phyloP scores from a whole-genome alignment of 30 jellyfish, hydroid and myxozoan genomes.

The Cassiopea andromeda region DNA sequence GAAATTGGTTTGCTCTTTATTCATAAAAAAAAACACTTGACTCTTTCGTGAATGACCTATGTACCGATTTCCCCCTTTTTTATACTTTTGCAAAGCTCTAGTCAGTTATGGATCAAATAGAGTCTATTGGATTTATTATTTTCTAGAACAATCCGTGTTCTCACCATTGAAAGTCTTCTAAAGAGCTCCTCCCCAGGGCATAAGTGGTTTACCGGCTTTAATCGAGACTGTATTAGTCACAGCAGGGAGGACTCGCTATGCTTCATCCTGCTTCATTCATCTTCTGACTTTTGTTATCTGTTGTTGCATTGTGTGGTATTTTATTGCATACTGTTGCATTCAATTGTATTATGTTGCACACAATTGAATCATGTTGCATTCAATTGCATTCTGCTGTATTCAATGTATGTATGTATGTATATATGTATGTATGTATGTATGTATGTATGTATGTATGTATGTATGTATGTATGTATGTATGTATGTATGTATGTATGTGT shows the following conservation, averaged over 20 bases:
- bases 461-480: no score
- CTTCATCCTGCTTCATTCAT: conserved; percentile 2
- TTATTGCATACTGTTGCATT: not conserved
- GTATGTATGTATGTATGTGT: no score
- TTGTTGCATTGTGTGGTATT: not conserved
- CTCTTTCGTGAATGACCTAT: conserved; percentile 27
- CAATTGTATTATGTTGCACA: not conserved
- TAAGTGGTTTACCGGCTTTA: conserved; percentile 7
- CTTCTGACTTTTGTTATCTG: not conserved
- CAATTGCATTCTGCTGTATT: not conserved
- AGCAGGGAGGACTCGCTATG: conserved; percentile 30
- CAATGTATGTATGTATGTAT: not conserved
- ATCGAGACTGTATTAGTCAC: conserved; percentile 5
- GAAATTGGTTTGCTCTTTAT: conserved; percentile 3
- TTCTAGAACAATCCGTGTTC: not conserved
- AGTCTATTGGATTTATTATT: not conserved
- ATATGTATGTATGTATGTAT: no score
- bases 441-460: no score
- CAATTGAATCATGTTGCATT: not conserved
- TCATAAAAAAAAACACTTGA: conserved; percentile 5
- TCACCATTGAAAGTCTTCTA: not conserved
- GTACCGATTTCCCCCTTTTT: not conserved
- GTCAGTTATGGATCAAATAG: not conserved
- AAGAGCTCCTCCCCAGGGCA: conserved; percentile 2
- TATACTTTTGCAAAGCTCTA: not conserved